A percentile compares a stretch with the other conserved stretches of the same genome.
These are phyloP conservation scores for Orchestes rusci DNA, from an alignment of 2,888 invertebrate species.

Conservation along the genomic window DNA sequence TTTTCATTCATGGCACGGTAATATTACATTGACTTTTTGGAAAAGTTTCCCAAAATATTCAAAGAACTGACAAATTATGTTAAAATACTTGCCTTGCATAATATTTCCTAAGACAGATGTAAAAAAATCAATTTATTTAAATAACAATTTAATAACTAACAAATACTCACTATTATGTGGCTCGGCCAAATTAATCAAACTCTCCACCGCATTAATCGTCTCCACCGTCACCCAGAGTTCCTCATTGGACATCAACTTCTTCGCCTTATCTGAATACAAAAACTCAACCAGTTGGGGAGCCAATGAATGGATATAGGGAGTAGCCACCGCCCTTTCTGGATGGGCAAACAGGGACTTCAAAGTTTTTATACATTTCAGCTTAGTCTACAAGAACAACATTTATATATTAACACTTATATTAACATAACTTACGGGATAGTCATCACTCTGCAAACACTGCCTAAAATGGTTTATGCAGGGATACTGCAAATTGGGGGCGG, in stretches of 20 bases:
- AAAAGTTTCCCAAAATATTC: background rate
- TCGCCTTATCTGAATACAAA: conserved; percentile 57
- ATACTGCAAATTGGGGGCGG: conserved; percentile 76
- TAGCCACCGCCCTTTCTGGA: conserved; percentile 60
- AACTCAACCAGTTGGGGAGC: conserved; percentile 73
- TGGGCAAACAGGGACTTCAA: conserved; percentile 70
- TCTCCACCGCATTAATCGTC: conserved; percentile 67
- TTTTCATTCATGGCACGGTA: too few relatives aligned
- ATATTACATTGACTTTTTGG: too few relatives aligned
- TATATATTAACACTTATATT: background rate
- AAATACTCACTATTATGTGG: conserved; percentile 66
- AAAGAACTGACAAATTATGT: too few relatives aligned
- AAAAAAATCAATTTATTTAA: conserved; percentile 20
- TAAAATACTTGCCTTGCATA: conserved; percentile 48
- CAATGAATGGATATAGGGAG: conserved; percentile 74
- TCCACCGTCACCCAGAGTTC: conserved; percentile 67
- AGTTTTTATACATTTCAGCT: conserved; percentile 72
- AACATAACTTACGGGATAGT: conserved; percentile 47
- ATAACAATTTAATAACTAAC: conserved; percentile 7
- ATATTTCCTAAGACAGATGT: conserved; percentile 44
- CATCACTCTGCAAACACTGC: conserved; percentile 66
- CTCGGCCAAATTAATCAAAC: conserved; percentile 64
- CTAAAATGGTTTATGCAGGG: conserved; percentile 90
- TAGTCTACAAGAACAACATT: conserved; percentile 48
- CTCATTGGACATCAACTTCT: conserved; percentile 55